Base-by-base conservation (phyloP, 2,888 invertebrate species). In the Anorthoa munda region DNA sequence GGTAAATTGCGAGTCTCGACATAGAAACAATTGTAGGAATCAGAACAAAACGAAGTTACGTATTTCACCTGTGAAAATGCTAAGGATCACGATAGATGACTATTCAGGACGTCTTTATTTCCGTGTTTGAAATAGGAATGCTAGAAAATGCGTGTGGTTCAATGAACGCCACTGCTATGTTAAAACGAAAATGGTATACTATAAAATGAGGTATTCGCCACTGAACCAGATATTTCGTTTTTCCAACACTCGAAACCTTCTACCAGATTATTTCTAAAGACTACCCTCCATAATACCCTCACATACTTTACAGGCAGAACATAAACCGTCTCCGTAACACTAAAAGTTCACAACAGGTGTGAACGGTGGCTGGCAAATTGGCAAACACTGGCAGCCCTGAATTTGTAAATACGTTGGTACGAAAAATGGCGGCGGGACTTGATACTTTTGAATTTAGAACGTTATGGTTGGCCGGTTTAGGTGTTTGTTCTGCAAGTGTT, bases 331-430 rank as follows among this genome's bases (percentile, higher is more conserved):
- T 69, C 67, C 12, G 83, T 85, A 84, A 85, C 72, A 87, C 82
- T 89, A 90, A 91, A 91, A 90, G 79, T 90, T 88, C 87, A 89
- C 90, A 91, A 90, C 92, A 92, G 90, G 92, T 90, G 89, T 77
- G 85, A 83, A 81, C 79, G 81, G 65, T 13, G 73, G 64, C 75
- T 74, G 78, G 78, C 60, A 83, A 87, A 79, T 87, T 86, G 83
- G 79, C 80, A 75, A 82, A 79, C 79, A 81, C 65, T 63, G 59
- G 53, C 83, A 69, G 23, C 67, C 64, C 71, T 66, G 82, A 82
- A 82, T 82, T 82, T 85, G 70, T 77, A 85, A 85, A 77, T 78
- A 82, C 51, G 31, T 70, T 71, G 53, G 12, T 48, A 11, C 39
- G 58, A 82, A 82, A 84, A 79, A 79, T 82, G 73, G 70, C 65